A percentile compares a stretch with the other conserved stretches of the same genome.
Conservation (phyloP, 2,888 invertebrate species). For the Atethmia centrago region DNA sequence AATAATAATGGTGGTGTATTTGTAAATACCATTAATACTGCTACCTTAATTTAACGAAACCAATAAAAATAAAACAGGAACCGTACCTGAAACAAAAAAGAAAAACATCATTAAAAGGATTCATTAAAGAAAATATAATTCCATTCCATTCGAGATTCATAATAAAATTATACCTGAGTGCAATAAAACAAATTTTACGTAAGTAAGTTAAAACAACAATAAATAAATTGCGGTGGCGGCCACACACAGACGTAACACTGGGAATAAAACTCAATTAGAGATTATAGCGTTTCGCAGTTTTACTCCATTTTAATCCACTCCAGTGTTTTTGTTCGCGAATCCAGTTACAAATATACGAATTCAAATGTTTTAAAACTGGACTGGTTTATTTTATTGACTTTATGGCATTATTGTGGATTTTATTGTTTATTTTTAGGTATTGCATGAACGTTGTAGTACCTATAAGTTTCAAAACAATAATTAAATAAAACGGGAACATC, state of each 20-base stretch:
- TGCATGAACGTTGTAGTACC: slow-evolving; percentile 9
- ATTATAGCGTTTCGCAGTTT: slow-evolving; percentile 74
- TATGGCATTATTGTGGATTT: slow-evolving; percentile 37
- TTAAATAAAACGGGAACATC: background rate
- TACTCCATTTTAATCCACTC: slow-evolving; percentile 71
- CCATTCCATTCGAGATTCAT: slow-evolving; percentile 46
- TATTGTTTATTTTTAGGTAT: slow-evolving; percentile 21
- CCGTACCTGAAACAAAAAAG: slow-evolving; percentile 53
- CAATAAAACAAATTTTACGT: slow-evolving; percentile 64
- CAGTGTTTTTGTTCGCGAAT: slow-evolving; percentile 69
- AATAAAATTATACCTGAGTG: slow-evolving; percentile 56
- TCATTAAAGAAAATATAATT: slow-evolving; percentile 39
- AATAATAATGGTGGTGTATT: background rate
- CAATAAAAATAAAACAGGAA: slow-evolving; percentile 15
- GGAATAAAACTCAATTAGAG: slow-evolving; percentile 80
- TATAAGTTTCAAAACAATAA: slow-evolving; percentile 42
- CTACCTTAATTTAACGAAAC: background rate
- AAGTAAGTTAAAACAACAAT: slow-evolving; percentile 65
- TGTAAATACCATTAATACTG: background rate
- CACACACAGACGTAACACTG: slow-evolving; percentile 66
- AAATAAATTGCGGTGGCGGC: slow-evolving; percentile 68
- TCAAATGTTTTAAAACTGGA: slow-evolving; percentile 61
- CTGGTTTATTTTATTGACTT: slow-evolving; percentile 49
- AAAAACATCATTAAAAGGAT: slow-evolving; percentile 32
- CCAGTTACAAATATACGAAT: slow-evolving; percentile 62